Evolutionary conservation across 2,888 invertebrate species (phyloP).

Genomic region (Palloptera scutellata): DNA sequence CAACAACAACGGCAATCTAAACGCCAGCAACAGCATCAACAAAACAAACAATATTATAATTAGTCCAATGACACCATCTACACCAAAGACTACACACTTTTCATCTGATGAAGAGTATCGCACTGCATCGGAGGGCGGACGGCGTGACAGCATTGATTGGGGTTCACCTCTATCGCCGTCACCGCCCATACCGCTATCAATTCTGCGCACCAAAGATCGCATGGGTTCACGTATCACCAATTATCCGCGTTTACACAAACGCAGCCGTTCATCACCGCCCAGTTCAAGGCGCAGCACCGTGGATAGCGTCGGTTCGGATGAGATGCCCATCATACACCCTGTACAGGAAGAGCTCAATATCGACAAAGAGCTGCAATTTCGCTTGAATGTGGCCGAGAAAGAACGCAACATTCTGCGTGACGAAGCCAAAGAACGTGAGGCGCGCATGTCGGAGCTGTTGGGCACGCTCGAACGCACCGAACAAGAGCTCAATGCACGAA

Average conservation of each 20-base stretch:
- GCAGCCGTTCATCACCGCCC: conserved; percentile 70
- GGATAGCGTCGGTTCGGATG: conserved; percentile 72
- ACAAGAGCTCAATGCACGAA: conserved; percentile 75
- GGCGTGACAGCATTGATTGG: conserved; percentile 86
- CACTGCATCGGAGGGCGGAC: conserved; percentile 84
- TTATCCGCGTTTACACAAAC: conserved; percentile 68
- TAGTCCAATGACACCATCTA: conserved; percentile 37
- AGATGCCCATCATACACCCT: conserved; percentile 58
- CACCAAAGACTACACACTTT: conserved; percentile 67
- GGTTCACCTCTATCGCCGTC: conserved; percentile 75
- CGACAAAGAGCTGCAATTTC: conserved; percentile 73
- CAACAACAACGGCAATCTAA: conserved; percentile 5
- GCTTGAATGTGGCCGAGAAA: conserved; percentile 75
- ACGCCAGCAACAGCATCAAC: conserved; percentile 14
- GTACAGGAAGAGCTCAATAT: conserved; percentile 59
- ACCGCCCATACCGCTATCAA: conserved; percentile 71
- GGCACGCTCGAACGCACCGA: conserved; percentile 79
- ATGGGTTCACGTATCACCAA: conserved; percentile 67
- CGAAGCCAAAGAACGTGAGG: conserved; percentile 76
- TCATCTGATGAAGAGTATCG: conserved; percentile 89
- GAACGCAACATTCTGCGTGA: conserved; percentile 77
- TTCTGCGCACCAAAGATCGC: conserved; percentile 68
- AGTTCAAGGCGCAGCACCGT: conserved; percentile 71
- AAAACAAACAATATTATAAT: conserved; percentile 34
- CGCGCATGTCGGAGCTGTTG: conserved; percentile 80